A percentile compares a stretch with the other conserved stretches of the same genome.
These are phyloP conservation scores for Buphagus erythrorhynchus DNA, from an alignment of 2,797 vertebrate genomes.

Conservation along the genomic window DNA sequence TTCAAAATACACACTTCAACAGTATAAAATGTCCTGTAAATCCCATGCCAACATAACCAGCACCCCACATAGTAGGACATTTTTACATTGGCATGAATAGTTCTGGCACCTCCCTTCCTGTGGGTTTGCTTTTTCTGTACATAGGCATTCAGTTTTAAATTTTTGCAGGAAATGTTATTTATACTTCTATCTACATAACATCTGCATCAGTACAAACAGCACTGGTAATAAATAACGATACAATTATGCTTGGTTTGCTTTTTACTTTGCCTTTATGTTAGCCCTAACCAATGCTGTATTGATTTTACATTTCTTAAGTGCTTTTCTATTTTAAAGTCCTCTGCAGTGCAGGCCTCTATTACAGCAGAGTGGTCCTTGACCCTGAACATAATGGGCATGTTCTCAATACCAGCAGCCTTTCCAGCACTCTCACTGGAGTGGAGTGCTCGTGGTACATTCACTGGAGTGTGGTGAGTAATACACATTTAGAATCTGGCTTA, in stretches of 20 bases:
- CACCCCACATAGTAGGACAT: not conserved
- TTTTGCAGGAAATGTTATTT: not conserved
- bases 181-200: not conserved
- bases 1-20: conserved; percentile 31
- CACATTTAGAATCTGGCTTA: not conserved
- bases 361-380: not conserved
- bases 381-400: not conserved
- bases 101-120: conserved; percentile 30
- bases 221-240: not conserved
- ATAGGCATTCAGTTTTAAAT: not conserved
- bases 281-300: not conserved
- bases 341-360: not conserved
- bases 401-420: not conserved
- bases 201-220: not conserved
- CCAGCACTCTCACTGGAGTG: not conserved
- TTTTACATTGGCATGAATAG: conserved; percentile 27
- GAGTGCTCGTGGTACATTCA: not conserved
- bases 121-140: conserved; percentile 42
- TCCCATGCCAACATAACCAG: not conserved
- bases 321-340: not conserved
- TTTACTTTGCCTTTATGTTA: not conserved
- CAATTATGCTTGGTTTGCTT: not conserved
- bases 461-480: not conserved
- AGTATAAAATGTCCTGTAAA: conserved; percentile 2
- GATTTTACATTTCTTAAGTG: not conserved